Conservation (phyloP, 1,140 invertebrate species). For the Apis florea region DNA sequence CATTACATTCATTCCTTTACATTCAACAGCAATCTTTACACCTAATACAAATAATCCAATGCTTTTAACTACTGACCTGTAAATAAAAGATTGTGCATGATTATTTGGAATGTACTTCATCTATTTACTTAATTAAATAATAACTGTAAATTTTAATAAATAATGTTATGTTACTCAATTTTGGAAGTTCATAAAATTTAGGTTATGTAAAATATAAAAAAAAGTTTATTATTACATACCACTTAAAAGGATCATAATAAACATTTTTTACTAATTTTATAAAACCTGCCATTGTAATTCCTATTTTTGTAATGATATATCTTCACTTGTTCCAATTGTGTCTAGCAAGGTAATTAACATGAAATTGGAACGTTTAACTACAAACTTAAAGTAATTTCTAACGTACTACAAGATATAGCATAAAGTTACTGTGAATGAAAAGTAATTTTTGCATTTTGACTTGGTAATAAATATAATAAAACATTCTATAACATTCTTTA, state of each 20-base stretch:
- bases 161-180: neutral
- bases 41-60: conserved; percentile 85
- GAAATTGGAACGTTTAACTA: neutral
- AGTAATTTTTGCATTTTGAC: no score
- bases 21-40: conserved; percentile 85
- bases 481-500: no score
- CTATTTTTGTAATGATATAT: neutral
- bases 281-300: conserved; percentile 3
- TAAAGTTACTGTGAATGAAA: no score
- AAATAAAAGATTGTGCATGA: conserved; percentile 60
- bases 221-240: conserved; percentile 16
- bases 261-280: neutral
- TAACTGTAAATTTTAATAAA: neutral
- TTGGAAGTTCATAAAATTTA: neutral
- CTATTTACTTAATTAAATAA: neutral
- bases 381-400: neutral
- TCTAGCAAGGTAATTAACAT: neutral
- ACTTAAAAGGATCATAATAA: conserved; percentile 34
- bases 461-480: no score
- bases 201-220: neutral
- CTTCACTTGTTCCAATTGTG: neutral
- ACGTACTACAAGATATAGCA: neutral
- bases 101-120: neutral
- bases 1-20: conserved; percentile 83
- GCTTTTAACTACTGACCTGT: conserved; percentile 87